phyloP scores from a whole-genome alignment of 92 coral and sea anemone genomes.

The Isaurus tuberculatus region DNA sequence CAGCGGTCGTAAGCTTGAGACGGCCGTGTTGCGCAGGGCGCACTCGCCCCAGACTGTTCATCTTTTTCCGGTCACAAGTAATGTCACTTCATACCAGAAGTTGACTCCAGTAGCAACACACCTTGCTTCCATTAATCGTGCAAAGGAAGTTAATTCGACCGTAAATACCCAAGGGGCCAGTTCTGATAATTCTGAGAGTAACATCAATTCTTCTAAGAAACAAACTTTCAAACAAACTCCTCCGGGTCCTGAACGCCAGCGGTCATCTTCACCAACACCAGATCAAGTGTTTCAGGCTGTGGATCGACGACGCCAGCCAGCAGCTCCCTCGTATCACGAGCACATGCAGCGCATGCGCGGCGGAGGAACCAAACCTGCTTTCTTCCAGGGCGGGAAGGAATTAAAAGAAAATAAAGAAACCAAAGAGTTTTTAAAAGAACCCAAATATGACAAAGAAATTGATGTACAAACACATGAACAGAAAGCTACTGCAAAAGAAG shows the following conservation, averaged over 20 bases:
- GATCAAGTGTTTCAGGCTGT: conserved; percentile 96
- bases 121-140: conserved; percentile 70
- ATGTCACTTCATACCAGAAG: conserved; percentile 76
- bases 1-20: conserved; percentile 83
- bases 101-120: conserved; percentile 65
- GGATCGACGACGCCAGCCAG: conserved; percentile 98
- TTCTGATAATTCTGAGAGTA: conserved; percentile 68
- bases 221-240: conserved; percentile 53
- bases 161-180: conserved; percentile 67
- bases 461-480: conserved; percentile 23
- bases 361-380: conserved; percentile 70
- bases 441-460: conserved; percentile 12
- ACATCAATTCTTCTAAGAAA: conserved; percentile 61
- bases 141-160: conserved; percentile 68
- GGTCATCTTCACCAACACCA: conserved; percentile 87
- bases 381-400: conserved; percentile 72
- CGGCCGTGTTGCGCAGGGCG: conserved; percentile 88
- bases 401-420: conserved; percentile 45
- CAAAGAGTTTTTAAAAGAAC: conserved; percentile 23
- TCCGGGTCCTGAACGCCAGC: conserved; percentile 67
- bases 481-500: conserved; percentile 7
- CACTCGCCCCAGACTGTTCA: conserved; percentile 90
- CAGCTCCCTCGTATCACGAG: conserved; percentile 97
- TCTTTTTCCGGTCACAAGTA: conserved; percentile 74
- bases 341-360: conserved; percentile 92